A percentile compares a stretch with the other conserved stretches of the same genome.
phyloP scores from a whole-genome alignment of 2,113 vertebrate genomes.

The Megaleporinus macrocephalus region DNA sequence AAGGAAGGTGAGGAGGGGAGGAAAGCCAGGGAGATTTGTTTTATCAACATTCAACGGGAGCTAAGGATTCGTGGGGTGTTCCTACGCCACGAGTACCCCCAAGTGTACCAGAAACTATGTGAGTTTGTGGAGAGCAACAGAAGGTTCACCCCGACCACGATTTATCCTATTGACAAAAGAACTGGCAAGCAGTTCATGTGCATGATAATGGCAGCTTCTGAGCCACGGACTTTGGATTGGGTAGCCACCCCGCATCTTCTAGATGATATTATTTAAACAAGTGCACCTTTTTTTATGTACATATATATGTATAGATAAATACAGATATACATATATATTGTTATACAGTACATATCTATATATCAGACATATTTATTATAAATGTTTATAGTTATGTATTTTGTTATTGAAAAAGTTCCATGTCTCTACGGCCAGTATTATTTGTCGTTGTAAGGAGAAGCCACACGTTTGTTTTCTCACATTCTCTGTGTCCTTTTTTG shows the following conservation, averaged over 20 bases:
- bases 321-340: constrained; percentile 60
- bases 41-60: constrained; percentile 97
- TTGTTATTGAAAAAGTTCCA: constrained; percentile 69
- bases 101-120: constrained; percentile 94
- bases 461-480: constrained; percentile 2
- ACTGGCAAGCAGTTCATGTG: constrained; percentile 99
- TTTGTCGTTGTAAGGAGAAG: constrained; percentile 61
- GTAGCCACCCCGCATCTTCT: constrained; percentile 95
- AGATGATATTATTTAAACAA: constrained; percentile 91
- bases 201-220: constrained; percentile 98
- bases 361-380: constrained; percentile 66
- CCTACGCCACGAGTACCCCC: constrained; percentile 93
- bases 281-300: constrained; percentile 70
- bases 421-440: constrained; percentile 68
- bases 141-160: constrained; percentile 96
- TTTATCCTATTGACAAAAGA: constrained; percentile 96
- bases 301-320: constrained; percentile 70
- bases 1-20: constrained; percentile 92
- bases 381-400: constrained; percentile 80
- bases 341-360: constrained; percentile 73
- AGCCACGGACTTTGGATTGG: constrained; percentile 96
- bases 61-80: constrained; percentile 93
- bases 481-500: constrained; percentile 10
- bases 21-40: constrained; percentile 93
- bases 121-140: constrained; percentile 95